phyloP scores from a whole-genome alignment of 2,113 vertebrate species.

The Fulmarus glacialis region DNA sequence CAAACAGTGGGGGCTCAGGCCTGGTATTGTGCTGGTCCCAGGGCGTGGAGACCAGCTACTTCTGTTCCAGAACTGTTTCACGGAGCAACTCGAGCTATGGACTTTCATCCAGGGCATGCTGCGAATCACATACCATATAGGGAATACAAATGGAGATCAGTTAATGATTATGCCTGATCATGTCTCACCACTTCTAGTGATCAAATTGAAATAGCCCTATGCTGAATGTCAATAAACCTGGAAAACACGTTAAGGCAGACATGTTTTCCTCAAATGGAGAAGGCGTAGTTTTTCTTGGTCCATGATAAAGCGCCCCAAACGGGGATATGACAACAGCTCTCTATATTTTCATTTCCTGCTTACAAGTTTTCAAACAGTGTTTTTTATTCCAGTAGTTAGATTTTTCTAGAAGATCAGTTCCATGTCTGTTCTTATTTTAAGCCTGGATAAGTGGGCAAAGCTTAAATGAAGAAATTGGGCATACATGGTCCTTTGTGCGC shows the following conservation, averaged over 20 bases:
- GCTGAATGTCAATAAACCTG: background rate
- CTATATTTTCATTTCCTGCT: background rate
- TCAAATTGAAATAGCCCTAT: background rate
- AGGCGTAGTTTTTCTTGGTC: background rate
- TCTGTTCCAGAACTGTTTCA: background rate
- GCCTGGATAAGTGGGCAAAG: background rate
- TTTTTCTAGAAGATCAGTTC: background rate
- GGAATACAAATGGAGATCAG: background rate
- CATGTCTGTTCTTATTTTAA: background rate
- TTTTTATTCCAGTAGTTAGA: background rate
- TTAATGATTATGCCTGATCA: background rate
- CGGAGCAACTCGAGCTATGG: rapidly evolving
- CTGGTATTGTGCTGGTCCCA: rapidly evolving
- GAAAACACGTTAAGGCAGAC: background rate
- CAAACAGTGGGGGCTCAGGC: rapidly evolving
- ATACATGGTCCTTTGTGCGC: rapidly evolving
- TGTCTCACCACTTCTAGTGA: background rate
- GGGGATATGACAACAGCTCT: background rate
- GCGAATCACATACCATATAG: rapidly evolving
- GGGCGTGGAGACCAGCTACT: background rate
- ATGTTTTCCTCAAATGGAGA: background rate
- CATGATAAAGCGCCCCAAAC: rapidly evolving
- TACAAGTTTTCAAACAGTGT: background rate
- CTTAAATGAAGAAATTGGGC: background rate
- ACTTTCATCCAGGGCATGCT: background rate